Evolutionary conservation across 2,113 vertebrate genomes (phyloP).

Genomic region (Caracal caracal): DNA sequence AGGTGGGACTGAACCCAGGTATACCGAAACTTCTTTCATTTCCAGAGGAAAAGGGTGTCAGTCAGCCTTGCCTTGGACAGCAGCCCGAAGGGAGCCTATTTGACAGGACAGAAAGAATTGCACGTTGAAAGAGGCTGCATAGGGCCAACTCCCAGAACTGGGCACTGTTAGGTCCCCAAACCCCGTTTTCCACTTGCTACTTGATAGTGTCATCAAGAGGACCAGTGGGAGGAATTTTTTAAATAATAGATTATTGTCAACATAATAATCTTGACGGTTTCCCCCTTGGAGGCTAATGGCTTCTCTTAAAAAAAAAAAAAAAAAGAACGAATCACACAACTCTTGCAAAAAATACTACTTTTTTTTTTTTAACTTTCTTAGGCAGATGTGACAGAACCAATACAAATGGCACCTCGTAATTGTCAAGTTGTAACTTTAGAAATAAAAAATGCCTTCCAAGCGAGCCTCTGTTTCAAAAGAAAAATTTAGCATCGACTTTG

Average conservation of each 20-base stretch:
- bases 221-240: not conserved
- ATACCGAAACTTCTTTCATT: not conserved
- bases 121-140: not conserved
- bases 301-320: constrained; percentile 5
- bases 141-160: not conserved
- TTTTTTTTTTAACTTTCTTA: not conserved
- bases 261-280: not conserved
- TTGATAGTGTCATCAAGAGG: not conserved
- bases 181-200: not conserved
- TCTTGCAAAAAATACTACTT: not conserved
- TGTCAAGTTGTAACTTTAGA: constrained; percentile 33
- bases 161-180: not conserved
- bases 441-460: constrained; percentile 38
- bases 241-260: not conserved
- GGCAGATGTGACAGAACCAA: not conserved
- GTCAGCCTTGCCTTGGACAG: not conserved
- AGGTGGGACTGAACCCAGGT: not conserved
- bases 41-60: not conserved
- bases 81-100: not conserved
- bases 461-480: constrained; percentile 32
- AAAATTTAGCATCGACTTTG: constrained; percentile 33
- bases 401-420: constrained; percentile 17
- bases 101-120: not conserved
- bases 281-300: not conserved
- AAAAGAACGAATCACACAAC: not conserved